Base-by-base conservation (phyloP, 1,140 invertebrate genomes). In the Trigoniulus corallinus region DNA sequence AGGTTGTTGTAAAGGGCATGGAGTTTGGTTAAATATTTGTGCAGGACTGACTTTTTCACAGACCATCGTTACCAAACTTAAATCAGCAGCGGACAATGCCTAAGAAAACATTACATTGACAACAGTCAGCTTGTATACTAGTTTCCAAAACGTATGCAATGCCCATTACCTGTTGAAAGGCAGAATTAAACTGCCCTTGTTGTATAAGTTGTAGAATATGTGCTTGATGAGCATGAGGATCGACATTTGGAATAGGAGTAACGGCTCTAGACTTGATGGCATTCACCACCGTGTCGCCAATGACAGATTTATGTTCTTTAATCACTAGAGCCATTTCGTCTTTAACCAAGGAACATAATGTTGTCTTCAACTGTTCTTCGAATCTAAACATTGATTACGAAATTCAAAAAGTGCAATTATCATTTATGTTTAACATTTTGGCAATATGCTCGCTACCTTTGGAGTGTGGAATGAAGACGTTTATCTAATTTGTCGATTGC, bases 71-170 rank as follows among this genome's bases (percentile, higher is more conserved):
- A 93, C 87, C 24, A 91, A 67, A 51, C 75, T 73, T 21, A 94
- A 72, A 69, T 94, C 88, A 39, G 83, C 81, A 12, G 86, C 84
- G 48, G 77, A 81, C 44, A 96, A 66, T 22, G 88, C 89, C 70
- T 88, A 73, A 26, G 65, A 34, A 34, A 34, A 7, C 15, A 7
- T 34, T 7, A 15, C 15, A 34, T 15, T 34, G 15, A 15, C 7
- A 34, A 34, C 29, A 34, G 29, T 34, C 15, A 7, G 15, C 29
- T 34, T 7, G 7, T 34, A 15, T 34, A 7, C 7, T 34, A 34
- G 7, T 7, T 7, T 34, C 7, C 29, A 34, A 7, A 34, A 34
- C 7, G 15, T 34, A 7, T 34, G 7, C 29, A n/a, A 40, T 29
- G 15, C 25, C 20, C 34, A 22, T 59, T 59, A 74, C 72, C 64